Evolutionary conservation across 2,113 vertebrate genomes (phyloP).

Genomic region (Microtus oregoni): DNA sequence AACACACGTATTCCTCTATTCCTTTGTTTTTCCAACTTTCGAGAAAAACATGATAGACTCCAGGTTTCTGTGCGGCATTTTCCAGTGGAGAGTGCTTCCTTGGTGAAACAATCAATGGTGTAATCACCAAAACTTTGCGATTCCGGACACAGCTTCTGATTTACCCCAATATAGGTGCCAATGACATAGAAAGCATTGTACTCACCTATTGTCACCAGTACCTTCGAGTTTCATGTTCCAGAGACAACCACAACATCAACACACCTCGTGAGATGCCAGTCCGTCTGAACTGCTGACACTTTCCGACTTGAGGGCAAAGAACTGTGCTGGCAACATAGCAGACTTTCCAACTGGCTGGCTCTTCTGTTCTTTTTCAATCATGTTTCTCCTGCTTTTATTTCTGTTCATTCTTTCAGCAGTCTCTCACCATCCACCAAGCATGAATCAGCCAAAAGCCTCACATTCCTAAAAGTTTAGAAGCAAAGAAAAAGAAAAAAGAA

Average conservation of each 20-base stretch:
- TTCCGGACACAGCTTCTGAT: neutral
- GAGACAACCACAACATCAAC: neutral
- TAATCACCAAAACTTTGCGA: neutral
- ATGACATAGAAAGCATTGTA: neutral
- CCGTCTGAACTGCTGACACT: accelerated
- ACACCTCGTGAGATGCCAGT: neutral
- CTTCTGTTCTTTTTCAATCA: neutral
- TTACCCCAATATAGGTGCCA: neutral
- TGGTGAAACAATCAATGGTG: neutral
- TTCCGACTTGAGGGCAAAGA: neutral
- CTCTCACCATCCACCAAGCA: neutral
- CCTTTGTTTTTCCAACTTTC: neutral
- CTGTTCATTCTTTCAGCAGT: neutral
- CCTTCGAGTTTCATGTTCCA: neutral
- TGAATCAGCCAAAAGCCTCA: neutral
- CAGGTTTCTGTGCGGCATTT: neutral
- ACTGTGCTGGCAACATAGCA: neutral
- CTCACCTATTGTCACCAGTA: neutral
- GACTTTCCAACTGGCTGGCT: neutral
- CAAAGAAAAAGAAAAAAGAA: neutral
- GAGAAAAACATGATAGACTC: neutral
- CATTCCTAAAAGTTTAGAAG: neutral
- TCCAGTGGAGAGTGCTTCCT: neutral
- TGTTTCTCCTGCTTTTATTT: neutral
- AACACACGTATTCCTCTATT: neutral